A percentile compares a stretch with the other conserved stretches of the same genome.
Evolutionary conservation across 2,888 invertebrate species (phyloP).

Genomic region (Isoperla grammatica): DNA sequence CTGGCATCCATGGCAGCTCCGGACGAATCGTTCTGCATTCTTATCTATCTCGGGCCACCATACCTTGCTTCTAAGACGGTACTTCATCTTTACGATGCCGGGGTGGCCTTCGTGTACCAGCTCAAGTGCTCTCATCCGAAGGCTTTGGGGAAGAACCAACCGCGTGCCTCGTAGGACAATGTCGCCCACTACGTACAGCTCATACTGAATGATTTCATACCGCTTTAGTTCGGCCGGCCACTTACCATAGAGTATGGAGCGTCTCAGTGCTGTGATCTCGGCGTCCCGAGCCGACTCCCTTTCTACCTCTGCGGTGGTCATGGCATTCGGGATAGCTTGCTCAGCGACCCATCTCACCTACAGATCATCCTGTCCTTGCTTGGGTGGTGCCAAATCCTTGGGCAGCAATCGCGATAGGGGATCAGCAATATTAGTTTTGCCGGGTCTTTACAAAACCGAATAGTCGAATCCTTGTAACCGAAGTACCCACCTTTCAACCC

Average conservation of each 20-base stretch:
- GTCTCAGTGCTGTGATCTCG: neutral
- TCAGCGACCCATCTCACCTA: neutral
- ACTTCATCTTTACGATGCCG: conserved; percentile 1
- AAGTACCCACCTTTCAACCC: conserved; percentile 2
- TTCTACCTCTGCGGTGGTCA: neutral
- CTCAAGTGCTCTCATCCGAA: neutral
- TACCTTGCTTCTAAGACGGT: neutral
- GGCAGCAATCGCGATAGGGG: conserved; percentile 34
- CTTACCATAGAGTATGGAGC: neutral
- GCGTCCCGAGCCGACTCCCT: neutral
- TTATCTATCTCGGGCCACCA: conserved; percentile 1
- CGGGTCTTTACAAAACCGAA: conserved; percentile 28
- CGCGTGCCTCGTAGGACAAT: neutral
- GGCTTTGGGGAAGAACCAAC: neutral
- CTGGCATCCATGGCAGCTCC: conserved; percentile 21
- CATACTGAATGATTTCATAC: too few species aligned
- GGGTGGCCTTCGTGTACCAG: neutral
- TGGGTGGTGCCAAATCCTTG: too few species aligned
- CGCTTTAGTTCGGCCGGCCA: neutral
- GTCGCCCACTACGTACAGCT: too few species aligned
- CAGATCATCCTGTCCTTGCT: neutral
- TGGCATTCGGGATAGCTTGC: neutral
- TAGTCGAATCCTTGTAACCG: conserved; percentile 31
- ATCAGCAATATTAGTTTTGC: conserved; percentile 37
- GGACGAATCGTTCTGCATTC: neutral